A percentile compares a stretch with the other conserved stretches of the same genome.
These are phyloP conservation scores for Andricus curvator DNA, from an alignment of 2,888 invertebrate species.

Conservation along the genomic window DNA sequence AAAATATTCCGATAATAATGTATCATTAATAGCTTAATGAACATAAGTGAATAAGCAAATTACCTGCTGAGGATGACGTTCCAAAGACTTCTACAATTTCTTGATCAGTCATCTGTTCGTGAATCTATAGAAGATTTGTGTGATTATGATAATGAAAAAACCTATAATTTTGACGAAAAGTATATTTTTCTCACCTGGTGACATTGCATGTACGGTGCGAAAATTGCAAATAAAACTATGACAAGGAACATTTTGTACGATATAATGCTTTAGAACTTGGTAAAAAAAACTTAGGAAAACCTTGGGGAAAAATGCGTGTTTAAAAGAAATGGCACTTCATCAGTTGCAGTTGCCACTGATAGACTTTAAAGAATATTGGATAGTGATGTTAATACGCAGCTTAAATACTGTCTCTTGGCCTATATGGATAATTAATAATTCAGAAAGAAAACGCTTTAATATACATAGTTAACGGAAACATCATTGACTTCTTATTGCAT, in stretches of 20 bases:
- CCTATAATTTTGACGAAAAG: neutral
- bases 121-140: neutral
- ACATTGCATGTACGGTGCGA: neutral
- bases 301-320: neutral
- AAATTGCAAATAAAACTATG: neutral
- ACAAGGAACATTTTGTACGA: neutral
- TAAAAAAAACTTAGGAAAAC: neutral
- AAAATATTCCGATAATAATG: neutral
- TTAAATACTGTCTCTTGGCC: constrained; percentile 22
- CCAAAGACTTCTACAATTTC: constrained; percentile 27
- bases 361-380: constrained; percentile 5
- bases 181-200: neutral
- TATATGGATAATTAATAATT: constrained; percentile 12
- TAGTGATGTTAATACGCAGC: constrained; percentile 15
- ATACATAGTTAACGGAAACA: constrained; percentile 8
- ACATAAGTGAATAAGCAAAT: neutral
- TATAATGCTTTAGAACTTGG: neutral
- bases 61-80: neutral
- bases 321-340: neutral
- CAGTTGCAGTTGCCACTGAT: neutral
- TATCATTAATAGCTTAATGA: neutral
- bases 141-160: neutral
- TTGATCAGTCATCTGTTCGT: constrained; percentile 15
- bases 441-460: constrained; percentile 14
- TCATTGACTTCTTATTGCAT: constrained; percentile 3